A percentile compares a stretch with the other conserved stretches of the same genome.
phyloP scores from a whole-genome alignment of 2,888 invertebrate species.

The Lissonota sp. region DNA sequence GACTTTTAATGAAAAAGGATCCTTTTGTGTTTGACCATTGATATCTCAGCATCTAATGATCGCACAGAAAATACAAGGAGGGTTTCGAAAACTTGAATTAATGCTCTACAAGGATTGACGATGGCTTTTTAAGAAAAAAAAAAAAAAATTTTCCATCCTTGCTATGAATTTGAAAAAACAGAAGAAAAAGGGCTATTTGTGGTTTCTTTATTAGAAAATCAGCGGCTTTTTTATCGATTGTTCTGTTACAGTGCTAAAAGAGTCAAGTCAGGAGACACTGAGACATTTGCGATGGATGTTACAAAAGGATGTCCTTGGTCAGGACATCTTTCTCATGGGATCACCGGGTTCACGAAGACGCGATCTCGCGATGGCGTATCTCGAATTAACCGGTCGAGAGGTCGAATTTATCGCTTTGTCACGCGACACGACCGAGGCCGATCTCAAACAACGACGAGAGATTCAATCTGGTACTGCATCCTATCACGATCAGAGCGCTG shows the following conservation, averaged over 20 bases:
- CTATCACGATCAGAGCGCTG: constrained; percentile 98
- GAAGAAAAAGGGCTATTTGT: no score
- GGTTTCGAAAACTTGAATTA: no score
- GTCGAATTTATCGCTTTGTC: constrained; percentile 97
- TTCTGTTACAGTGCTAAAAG: constrained; percentile 85
- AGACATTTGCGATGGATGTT: constrained; percentile 97
- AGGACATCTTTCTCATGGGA: constrained; percentile 98
- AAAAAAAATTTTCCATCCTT: no score
- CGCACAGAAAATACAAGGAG: no score
- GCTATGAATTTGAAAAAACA: no score
- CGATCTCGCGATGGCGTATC: constrained; percentile 93
- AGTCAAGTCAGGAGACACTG: constrained; percentile 89
- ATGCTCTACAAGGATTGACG: no score
- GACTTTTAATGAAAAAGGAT: no score
- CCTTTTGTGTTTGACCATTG: no score
- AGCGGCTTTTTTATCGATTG: background rate
- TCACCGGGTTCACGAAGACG: constrained; percentile 94
- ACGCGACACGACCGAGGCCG: constrained; percentile 98
- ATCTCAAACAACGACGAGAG: constrained; percentile 97
- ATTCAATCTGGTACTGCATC: constrained; percentile 94
- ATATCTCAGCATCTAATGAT: no score
- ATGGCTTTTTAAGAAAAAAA: no score
- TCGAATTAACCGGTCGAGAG: constrained; percentile 95
- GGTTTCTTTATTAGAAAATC: no score
- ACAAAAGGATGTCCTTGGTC: constrained; percentile 96